A percentile compares a stretch with the other conserved stretches of the same genome.
Evolutionary conservation across 2,113 vertebrate genomes (phyloP).

Genomic region (Eurypyga helias): DNA sequence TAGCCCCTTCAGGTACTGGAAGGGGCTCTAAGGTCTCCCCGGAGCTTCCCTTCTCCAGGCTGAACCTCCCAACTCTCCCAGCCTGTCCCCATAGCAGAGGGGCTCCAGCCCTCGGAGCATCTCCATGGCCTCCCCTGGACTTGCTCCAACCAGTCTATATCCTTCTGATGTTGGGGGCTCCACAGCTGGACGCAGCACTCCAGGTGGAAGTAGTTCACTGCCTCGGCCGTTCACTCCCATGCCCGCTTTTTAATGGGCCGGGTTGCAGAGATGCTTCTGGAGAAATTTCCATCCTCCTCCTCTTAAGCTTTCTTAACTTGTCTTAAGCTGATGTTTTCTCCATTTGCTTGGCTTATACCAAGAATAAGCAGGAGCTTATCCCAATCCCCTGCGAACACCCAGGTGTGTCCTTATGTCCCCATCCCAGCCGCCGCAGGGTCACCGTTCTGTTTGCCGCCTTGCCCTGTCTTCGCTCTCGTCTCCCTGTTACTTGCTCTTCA

Average conservation of each 20-base stretch:
- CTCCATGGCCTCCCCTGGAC: no score
- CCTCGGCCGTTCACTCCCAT: rapidly evolving
- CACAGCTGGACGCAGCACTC: no score
- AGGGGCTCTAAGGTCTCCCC: no score
- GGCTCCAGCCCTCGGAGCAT: no score
- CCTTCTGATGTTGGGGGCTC: no score
- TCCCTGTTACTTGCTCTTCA: neutral
- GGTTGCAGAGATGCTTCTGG: neutral
- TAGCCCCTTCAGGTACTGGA: no score
- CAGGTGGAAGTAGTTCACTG: no score
- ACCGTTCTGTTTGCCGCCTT: neutral
- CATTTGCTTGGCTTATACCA: neutral
- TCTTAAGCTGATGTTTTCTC: neutral
- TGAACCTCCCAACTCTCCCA: no score
- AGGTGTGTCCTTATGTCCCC: neutral
- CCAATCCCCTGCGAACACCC: neutral
- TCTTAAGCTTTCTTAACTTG: neutral
- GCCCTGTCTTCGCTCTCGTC: neutral
- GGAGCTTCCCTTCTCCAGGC: no score
- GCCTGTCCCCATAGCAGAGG: no score
- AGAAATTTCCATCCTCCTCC: neutral
- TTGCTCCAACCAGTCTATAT: no score
- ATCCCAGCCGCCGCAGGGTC: rapidly evolving
- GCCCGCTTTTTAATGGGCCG: neutral
- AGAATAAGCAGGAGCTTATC: neutral